Conservation (phyloP, 1,140 invertebrate species). For the Mesaphorura yosii region DNA sequence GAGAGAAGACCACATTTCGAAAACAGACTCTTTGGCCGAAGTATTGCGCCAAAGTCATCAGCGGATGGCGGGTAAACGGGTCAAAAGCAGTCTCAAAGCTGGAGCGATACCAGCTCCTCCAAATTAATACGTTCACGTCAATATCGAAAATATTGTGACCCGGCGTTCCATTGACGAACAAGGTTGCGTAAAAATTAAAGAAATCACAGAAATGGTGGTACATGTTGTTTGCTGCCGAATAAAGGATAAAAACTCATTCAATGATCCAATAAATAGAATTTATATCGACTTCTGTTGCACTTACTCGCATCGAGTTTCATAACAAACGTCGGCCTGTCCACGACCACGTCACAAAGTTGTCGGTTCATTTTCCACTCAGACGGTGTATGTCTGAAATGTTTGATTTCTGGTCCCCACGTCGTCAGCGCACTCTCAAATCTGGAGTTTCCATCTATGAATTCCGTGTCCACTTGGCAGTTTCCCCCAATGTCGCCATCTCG, state of each 20-base stretch:
- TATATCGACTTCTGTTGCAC: too few species aligned
- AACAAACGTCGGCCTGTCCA: too few species aligned
- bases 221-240: conserved; percentile 92
- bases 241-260: too few species aligned
- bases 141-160: conserved; percentile 63
- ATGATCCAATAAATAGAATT: too few species aligned
- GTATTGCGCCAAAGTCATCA: conserved; percentile 75
- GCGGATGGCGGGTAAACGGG: conserved; percentile 72
- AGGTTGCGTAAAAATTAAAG: conserved; percentile 85
- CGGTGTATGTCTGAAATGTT: too few species aligned
- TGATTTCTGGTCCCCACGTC: too few species aligned
- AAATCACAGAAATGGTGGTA: conserved; percentile 99
- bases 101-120: conserved; percentile 85
- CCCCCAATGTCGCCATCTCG: conserved; percentile 73
- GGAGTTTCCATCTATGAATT: too few species aligned
- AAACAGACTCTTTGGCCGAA: conserved; percentile 79
- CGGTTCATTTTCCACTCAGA: too few species aligned
- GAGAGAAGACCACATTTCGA: conserved; percentile 77
- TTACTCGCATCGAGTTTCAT: too few species aligned
- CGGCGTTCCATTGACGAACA: conserved; percentile 71
- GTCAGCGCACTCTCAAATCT: too few species aligned
- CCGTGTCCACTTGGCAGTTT: too few species aligned
- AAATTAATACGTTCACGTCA: conserved; percentile 82
- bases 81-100: conserved; percentile 75
- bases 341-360: too few species aligned